Percentiles rank a stretch among this genome's conserved stretches.
These are phyloP conservation scores for Cephus nigrinus DNA, from an alignment of 2,888 invertebrate genomes.

Conservation along the genomic window DNA sequence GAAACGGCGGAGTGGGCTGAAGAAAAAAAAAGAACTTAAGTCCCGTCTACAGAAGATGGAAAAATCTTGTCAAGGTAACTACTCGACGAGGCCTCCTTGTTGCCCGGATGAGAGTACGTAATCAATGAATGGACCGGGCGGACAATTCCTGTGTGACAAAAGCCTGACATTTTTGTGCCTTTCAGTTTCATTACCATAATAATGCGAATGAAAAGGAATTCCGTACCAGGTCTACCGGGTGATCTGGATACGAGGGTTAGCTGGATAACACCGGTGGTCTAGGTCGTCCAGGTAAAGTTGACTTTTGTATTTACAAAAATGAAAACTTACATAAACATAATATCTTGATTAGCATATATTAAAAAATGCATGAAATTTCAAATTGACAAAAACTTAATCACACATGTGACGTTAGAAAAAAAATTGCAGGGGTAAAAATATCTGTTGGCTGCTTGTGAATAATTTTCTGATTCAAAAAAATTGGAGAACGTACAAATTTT, in stretches of 20 bases:
- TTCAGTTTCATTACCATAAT: constrained; percentile 65
- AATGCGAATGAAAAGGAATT: constrained; percentile 63
- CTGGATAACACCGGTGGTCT: not conserved
- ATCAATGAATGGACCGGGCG: constrained; percentile 62
- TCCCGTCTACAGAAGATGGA: not conserved
- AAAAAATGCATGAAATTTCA: not conserved
- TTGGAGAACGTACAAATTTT: not conserved
- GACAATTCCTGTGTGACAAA: constrained; percentile 60
- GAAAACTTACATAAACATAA: not conserved
- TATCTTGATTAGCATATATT: not conserved
- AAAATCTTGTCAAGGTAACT: not conserved
- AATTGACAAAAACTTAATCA: not conserved
- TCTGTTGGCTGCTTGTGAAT: not conserved
- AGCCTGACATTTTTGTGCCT: constrained; percentile 58
- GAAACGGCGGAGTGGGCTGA: not conserved
- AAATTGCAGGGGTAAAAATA: not conserved
- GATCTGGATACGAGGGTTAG: not conserved
- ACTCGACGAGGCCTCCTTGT: not conserved
- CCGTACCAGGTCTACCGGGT: constrained; percentile 35
- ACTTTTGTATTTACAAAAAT: not conserved
- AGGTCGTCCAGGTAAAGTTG: not conserved
- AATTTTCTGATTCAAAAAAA: not conserved
- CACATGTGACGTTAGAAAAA: not conserved
- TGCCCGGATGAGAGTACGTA: constrained; percentile 30
- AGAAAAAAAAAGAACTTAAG: not conserved